A percentile compares a stretch with the other conserved stretches of the same genome.
These are phyloP conservation scores for Atherinosoma microstoma DNA, from an alignment of 2,797 vertebrate species.

Conservation along the genomic window DNA sequence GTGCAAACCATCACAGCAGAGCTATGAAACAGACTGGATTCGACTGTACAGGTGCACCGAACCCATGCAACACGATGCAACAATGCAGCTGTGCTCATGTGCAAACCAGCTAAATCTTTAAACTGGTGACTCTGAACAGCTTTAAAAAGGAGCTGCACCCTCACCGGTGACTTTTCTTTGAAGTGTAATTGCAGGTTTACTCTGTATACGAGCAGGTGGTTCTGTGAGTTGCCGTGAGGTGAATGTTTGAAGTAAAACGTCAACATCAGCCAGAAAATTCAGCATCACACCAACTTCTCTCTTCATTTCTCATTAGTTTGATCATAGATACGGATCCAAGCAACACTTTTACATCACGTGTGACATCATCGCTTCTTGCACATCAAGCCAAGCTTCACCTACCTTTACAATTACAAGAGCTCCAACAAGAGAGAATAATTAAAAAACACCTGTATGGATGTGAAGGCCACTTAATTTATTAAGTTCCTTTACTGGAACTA, in stretches of 20 bases:
- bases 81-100: conserved; percentile 1
- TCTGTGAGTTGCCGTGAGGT: neutral
- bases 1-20: neutral
- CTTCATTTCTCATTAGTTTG: fast-evolving
- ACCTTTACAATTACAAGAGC: neutral
- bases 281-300: neutral
- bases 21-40: neutral
- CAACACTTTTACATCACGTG: neutral
- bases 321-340: neutral
- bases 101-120: neutral
- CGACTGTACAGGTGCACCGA: neutral
- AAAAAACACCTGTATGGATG: neutral
- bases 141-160: neutral
- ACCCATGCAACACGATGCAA: conserved; percentile 6
- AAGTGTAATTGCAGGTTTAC: neutral
- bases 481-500: neutral
- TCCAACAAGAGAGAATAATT: neutral
- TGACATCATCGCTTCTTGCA: neutral
- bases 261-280: neutral
- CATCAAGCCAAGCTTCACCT: neutral
- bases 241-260: neutral
- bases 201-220: neutral
- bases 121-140: neutral
- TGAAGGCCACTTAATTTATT: neutral
- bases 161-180: no score